A percentile compares a stretch with the other conserved stretches of the same genome.
These are phyloP conservation scores for Todiramphus saurophagus DNA, from an alignment of 2,113 vertebrate genomes.

Conservation along the genomic window DNA sequence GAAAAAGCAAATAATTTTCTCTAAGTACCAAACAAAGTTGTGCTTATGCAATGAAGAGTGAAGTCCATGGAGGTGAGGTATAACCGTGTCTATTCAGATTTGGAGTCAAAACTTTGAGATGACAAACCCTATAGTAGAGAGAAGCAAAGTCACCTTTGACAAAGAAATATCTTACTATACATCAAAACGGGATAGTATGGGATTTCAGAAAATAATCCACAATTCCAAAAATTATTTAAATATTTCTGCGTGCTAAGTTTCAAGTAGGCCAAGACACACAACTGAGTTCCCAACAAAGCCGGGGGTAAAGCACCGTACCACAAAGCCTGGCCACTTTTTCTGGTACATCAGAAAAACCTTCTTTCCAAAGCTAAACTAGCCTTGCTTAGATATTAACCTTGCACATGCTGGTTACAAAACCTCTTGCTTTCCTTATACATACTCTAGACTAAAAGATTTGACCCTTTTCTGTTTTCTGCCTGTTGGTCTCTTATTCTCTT, in stretches of 20 bases:
- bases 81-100: background rate
- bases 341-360: background rate
- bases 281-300: rapidly evolving
- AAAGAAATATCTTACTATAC: background rate
- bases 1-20: background rate
- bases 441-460: background rate
- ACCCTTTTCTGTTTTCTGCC: background rate
- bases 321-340: background rate
- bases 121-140: background rate
- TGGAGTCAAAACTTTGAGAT: background rate
- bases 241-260: background rate
- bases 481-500: background rate
- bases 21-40: background rate
- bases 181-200: background rate
- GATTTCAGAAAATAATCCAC: background rate
- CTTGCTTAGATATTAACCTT: background rate
- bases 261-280: background rate
- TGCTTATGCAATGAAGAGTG: background rate
- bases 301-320: background rate
- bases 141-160: background rate
- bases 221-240: background rate
- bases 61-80: background rate
- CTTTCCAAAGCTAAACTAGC: background rate
- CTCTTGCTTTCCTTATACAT: background rate
- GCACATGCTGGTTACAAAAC: background rate